Evolutionary conservation across 2,888 invertebrate species (phyloP).

Genomic region (Hecatera dysodea): DNA sequence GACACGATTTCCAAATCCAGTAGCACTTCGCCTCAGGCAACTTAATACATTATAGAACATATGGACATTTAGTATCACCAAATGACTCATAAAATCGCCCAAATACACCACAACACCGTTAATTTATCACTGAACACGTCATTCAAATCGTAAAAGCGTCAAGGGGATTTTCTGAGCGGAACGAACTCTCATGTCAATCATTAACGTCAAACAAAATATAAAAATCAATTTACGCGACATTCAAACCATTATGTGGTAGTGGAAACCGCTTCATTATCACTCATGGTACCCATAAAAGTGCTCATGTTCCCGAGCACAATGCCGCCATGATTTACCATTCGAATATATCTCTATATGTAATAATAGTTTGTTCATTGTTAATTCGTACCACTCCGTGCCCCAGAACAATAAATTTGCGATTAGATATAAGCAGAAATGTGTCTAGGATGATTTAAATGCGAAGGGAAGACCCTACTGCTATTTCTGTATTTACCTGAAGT

Average conservation of each 20-base stretch:
- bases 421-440: constrained; percentile 85
- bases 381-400: constrained; percentile 85
- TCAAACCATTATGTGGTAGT: constrained; percentile 82
- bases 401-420: constrained; percentile 89
- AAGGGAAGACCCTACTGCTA: constrained; percentile 81
- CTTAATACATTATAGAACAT: constrained; percentile 78
- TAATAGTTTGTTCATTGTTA: constrained; percentile 88
- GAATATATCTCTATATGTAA: constrained; percentile 82
- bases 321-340: constrained; percentile 79
- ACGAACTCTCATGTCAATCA: constrained; percentile 87
- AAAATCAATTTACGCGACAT: constrained; percentile 88
- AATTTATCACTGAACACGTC: constrained; percentile 85
- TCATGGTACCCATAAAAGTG: constrained; percentile 81
- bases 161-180: constrained; percentile 66
- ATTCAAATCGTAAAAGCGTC: constrained; percentile 85
- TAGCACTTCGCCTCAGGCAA: constrained; percentile 74
- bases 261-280: constrained; percentile 88
- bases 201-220: constrained; percentile 90
- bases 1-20: constrained; percentile 43
- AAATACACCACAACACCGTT: constrained; percentile 88
- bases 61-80: constrained; percentile 83
- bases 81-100: constrained; percentile 89
- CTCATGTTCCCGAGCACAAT: constrained; percentile 78
- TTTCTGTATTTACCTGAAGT: constrained; percentile 83
- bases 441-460: constrained; percentile 83